Conservation (phyloP, 2,888 invertebrate genomes). For the Drosophila robusta region DNA sequence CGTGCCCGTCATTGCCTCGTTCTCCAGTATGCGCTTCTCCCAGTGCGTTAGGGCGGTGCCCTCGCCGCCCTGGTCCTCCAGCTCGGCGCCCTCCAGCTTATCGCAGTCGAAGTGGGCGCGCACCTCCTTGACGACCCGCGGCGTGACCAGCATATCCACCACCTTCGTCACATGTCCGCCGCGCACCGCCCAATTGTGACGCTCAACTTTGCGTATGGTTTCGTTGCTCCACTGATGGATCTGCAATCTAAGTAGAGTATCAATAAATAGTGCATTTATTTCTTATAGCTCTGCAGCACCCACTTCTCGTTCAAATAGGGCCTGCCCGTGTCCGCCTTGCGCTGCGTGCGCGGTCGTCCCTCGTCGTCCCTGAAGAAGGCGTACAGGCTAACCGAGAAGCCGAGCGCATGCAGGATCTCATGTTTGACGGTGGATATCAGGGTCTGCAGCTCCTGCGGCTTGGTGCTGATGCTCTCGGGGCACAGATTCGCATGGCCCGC, state of each 20-base stretch:
- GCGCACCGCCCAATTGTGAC: slow-evolving; percentile 91
- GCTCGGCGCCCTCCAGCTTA: slow-evolving; percentile 96
- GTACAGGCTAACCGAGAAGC: slow-evolving; percentile 98
- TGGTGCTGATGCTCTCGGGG: slow-evolving; percentile 96
- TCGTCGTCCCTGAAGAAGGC: slow-evolving; percentile 95
- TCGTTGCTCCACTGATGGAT: slow-evolving; percentile 97
- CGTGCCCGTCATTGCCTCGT: slow-evolving; percentile 99
- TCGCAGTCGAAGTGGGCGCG: slow-evolving; percentile 95
- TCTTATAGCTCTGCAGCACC: slow-evolving; percentile 71
- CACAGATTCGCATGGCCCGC: slow-evolving; percentile 99
- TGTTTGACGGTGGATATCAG: slow-evolving; percentile 98
- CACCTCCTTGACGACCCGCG: slow-evolving; percentile 94
- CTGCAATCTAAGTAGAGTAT: slow-evolving; percentile 88
- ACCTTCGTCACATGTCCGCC: slow-evolving; percentile 90
- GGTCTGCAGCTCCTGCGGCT: slow-evolving; percentile 95
- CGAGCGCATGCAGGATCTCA: slow-evolving; percentile 98
- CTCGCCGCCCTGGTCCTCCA: slow-evolving; percentile 99
- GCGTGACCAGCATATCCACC: slow-evolving; percentile 96
- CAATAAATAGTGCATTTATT: background rate
- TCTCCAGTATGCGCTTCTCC: slow-evolving; percentile 99
- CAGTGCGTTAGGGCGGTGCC: slow-evolving; percentile 99
- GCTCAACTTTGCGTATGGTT: slow-evolving; percentile 91
- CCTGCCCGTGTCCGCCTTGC: slow-evolving; percentile 93
- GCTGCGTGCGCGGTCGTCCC: slow-evolving; percentile 94
- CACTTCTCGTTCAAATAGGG: slow-evolving; percentile 95